These are phyloP conservation scores for Pterocles orientalis DNA, from an alignment of 2,113 vertebrate species.

Conservation along the genomic window DNA sequence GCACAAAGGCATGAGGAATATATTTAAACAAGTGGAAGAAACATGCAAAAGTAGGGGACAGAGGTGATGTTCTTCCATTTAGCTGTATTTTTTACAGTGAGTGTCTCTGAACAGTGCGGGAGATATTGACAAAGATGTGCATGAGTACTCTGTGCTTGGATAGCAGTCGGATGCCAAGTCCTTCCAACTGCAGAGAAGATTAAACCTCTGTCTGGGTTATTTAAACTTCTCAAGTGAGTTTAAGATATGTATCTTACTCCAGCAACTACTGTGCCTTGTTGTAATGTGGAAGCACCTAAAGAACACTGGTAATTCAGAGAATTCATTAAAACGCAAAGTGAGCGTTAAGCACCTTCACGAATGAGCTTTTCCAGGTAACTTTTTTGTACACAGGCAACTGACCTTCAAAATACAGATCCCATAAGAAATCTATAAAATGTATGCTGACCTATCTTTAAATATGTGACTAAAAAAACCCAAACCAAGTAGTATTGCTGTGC, in stretches of 20 bases:
- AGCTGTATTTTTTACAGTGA: not conserved
- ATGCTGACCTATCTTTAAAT: not conserved
- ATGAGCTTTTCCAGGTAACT: not conserved
- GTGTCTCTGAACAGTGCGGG: not conserved
- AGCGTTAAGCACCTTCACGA: not conserved
- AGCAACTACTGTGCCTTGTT: not conserved
- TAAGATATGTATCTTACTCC: not conserved
- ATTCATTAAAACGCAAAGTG: not conserved
- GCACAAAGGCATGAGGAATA: not conserved
- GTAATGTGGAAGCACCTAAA: not conserved
- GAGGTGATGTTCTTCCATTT: not conserved
- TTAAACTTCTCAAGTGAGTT: not conserved
- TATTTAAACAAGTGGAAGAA: not conserved
- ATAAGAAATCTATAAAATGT: not conserved
- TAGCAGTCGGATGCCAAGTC: not conserved
- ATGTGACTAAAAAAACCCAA: not conserved
- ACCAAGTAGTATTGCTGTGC: not conserved
- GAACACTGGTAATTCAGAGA: not conserved
- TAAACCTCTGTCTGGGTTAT: not conserved
- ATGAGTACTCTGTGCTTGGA: not conserved
- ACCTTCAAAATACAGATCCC: not conserved
- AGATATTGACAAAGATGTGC: not conserved
- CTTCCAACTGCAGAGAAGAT: not conserved
- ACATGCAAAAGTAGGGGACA: not conserved
- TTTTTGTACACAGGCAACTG: not conserved